Evolutionary conservation across 1,140 invertebrate genomes (phyloP), one percentile per base, ranked within the genome.

Genomic region (Aphelinus atriplicis): DNA sequence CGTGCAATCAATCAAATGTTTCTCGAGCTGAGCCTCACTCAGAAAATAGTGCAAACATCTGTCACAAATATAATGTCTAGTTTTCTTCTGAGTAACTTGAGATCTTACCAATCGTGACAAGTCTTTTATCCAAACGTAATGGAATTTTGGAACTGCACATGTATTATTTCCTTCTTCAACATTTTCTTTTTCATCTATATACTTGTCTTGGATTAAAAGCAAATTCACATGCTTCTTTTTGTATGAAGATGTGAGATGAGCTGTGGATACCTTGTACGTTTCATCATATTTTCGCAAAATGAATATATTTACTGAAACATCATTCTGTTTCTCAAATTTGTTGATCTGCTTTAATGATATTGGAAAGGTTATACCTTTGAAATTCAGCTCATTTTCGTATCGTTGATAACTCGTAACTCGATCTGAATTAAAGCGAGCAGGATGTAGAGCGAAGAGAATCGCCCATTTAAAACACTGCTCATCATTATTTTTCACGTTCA

Each of bases 181-280:
- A 53, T 75, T 60, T 46, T 66, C 73, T 7, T 77, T 61, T 42
- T 76, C 64, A 43, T 80, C 79, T 3, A 66, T 7, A 70, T 81
- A 82, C 1, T 53, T 6, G 73, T 81, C 75, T 73, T 83, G 74
- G 3, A 83, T 61, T 0, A 81, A 43, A 1, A 83, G 61, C 5
- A 84, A 62, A 60, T 82, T 81, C 0, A 82, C 73, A 78, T 84
- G 82, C 60, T 57, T 61, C 1, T 76, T n/a, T 50, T 76, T 76
- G 63, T 81, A 81, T 57, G 72, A 43, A 45, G 64, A 26, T 1
- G 79, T 80, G 26, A 81, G 45, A 62, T 80, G 77, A 4, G 75
- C 46, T 61, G n/a, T 79, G 76, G 2, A 71, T 7, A 9, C 64
- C 57, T 7, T 47, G 43, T 50, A 76, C 78, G 3, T 79, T 58